Base-by-base conservation (phyloP, 2,888 invertebrate species). In the Amblyjoppa proteus region DNA sequence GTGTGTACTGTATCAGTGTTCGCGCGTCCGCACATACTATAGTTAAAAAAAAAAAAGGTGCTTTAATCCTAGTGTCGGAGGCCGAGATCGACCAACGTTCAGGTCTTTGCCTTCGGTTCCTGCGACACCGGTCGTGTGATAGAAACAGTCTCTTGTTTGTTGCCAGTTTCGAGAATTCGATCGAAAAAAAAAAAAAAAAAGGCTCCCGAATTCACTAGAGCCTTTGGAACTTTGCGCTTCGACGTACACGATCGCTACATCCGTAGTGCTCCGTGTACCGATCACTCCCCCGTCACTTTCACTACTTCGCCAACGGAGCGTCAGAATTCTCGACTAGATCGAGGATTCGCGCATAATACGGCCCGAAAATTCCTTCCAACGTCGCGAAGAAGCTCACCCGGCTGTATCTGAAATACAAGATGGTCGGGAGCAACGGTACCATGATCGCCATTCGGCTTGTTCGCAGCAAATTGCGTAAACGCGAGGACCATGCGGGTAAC, bases 371-470 rank as follows among this genome's bases (percentile, higher is more conserved):
- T 91, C 88, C 90, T 81, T 87, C 90, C 80, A 89, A 86, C 90
- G 87, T 90, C 69, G 86, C 90, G 83, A 92, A 90, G 87, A 93
- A 92, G 89, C 90, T 93, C 86, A 89, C 91, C 89, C 92, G 91
- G 89, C 91, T 93, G 90, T 93, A 91, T 90, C 88, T 89, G 76
- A 93, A 91, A 89, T 91, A 89, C 93, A 96, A 96, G 93, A 97
- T 97, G 97, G 97, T 97, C 95, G 97, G 97, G 95, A 97, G 96
- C 95, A 97, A 97, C 95, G 97, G 97, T 94, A 97, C 97, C 94
- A 96, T 97, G 96, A 97, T 97, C 95, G 97, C 97, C 94, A 97
- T 97, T 94, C 97, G 97, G 95, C 97, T 97, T 96, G 97, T 97
- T 95, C 97, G 97, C 96, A 97, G 97, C 95, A 97, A 97, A 95